A percentile compares a stretch with the other conserved stretches of the same genome.
These are phyloP conservation scores for Marmota flaviventris DNA, from an alignment of 2,113 vertebrate species.

Conservation along the genomic window DNA sequence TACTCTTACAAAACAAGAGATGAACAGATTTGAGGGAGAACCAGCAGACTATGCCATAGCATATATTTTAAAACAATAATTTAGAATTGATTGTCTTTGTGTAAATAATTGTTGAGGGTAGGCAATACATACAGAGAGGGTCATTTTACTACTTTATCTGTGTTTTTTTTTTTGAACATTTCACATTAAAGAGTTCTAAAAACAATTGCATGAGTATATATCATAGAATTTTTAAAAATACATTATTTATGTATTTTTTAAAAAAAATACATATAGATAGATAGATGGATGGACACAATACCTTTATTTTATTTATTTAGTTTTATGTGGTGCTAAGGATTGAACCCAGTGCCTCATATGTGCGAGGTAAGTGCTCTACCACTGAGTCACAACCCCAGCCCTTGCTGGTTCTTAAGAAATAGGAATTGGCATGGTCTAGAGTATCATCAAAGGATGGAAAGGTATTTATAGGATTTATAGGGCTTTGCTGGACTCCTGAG, in stretches of 20 bases:
- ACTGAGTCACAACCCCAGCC: no score
- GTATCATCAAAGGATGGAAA: neutral
- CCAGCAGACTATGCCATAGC: neutral
- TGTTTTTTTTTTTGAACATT: neutral
- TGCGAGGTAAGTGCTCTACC: no score
- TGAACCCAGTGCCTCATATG: no score
- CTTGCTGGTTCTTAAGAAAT: neutral
- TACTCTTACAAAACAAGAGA: neutral
- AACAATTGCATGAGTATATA: neutral
- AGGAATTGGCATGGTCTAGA: neutral
- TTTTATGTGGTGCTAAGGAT: no score
- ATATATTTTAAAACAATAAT: neutral
- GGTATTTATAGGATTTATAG: neutral
- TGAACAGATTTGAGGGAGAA: neutral
- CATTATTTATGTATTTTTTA: no score
- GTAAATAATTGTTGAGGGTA: neutral
- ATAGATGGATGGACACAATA: no score
- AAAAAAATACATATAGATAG: no score
- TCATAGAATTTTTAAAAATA: neutral
- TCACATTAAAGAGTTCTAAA: neutral
- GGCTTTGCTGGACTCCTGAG: neutral
- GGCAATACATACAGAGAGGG: neutral
- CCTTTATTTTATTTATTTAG: no score
- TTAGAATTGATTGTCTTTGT: neutral
- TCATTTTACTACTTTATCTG: neutral